These are phyloP conservation scores for Macrosiphum euphorbiae DNA, from an alignment of 2,888 invertebrate species.

Conservation along the genomic window DNA sequence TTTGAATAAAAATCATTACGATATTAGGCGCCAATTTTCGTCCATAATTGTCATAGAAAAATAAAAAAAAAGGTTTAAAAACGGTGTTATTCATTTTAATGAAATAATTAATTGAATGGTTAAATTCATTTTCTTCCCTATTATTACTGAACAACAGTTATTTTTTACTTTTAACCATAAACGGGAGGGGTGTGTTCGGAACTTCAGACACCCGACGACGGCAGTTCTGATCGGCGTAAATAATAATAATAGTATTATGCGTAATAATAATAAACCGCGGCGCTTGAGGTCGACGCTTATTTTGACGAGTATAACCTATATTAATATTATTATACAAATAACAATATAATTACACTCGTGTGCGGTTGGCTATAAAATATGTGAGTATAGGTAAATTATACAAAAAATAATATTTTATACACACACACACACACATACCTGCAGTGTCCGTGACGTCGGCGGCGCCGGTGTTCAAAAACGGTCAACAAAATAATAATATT, in stretches of 20 bases:
- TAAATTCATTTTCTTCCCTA: background rate
- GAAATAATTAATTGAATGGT: background rate
- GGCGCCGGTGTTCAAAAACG: constrained; percentile 15
- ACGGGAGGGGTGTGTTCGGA: too few species aligned
- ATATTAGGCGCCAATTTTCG: too few species aligned
- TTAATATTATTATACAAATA: background rate
- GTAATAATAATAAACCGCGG: background rate
- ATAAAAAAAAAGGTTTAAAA: too few species aligned
- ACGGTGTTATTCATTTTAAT: background rate
- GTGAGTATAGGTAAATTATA: background rate
- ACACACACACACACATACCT: background rate
- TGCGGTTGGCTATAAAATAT: background rate
- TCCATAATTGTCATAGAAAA: too few species aligned
- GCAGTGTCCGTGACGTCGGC: background rate
- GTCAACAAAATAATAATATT: constrained; percentile 38
- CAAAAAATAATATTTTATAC: background rate
- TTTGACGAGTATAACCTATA: background rate
- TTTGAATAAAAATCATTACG: too few species aligned
- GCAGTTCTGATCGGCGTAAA: background rate
- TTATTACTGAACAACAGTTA: background rate
- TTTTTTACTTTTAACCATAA: background rate
- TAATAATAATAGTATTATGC: background rate
- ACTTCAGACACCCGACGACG: background rate
- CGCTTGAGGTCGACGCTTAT: background rate
- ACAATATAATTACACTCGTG: background rate